Conservation (phyloP, 1,140 invertebrate genomes). For the Trichonephila inaurata region DNA sequence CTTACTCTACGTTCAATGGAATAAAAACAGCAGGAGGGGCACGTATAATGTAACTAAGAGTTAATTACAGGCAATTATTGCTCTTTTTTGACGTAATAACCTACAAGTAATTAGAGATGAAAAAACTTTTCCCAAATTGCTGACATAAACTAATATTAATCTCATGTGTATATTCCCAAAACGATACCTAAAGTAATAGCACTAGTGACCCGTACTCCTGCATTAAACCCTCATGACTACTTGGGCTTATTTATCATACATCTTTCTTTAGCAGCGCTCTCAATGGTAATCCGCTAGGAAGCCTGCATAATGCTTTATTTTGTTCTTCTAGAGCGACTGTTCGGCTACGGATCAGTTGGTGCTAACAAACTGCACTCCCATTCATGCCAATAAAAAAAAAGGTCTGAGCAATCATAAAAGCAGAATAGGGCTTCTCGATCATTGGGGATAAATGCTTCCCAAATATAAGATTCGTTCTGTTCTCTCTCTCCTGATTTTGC, state of each 20-base stretch:
- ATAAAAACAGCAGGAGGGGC: too few species aligned
- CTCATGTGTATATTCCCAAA: not conserved
- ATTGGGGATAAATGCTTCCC: slow-evolving; percentile 59
- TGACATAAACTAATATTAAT: not conserved
- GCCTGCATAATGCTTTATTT: slow-evolving; percentile 46
- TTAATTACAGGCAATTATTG: too few species aligned
- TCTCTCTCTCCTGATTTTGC: slow-evolving; percentile 44
- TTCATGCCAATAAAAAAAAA: slow-evolving; percentile 62
- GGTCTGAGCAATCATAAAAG: slow-evolving; percentile 51
- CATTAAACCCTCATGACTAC: not conserved
- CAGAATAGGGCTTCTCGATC: slow-evolving; percentile 57
- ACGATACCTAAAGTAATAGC: not conserved
- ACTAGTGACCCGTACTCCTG: not conserved
- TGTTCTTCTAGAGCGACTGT: slow-evolving; percentile 21
- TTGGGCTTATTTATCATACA: slow-evolving; percentile 44
- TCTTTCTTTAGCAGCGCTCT: slow-evolving; percentile 8
- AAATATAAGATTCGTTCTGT: slow-evolving; percentile 40
- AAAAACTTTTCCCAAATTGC: not conserved
- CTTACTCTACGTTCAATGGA: too few species aligned
- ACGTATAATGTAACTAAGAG: too few species aligned
- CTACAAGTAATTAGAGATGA: not conserved
- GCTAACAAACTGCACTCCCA: slow-evolving; percentile 53
- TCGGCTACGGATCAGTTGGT: slow-evolving; percentile 34
- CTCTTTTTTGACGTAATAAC: not conserved
- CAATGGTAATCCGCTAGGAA: slow-evolving; percentile 53